Evolutionary conservation across 2,888 invertebrate species (phyloP), one percentile per base, ranked within the genome.

Genomic region (Lissonota sp.): DNA sequence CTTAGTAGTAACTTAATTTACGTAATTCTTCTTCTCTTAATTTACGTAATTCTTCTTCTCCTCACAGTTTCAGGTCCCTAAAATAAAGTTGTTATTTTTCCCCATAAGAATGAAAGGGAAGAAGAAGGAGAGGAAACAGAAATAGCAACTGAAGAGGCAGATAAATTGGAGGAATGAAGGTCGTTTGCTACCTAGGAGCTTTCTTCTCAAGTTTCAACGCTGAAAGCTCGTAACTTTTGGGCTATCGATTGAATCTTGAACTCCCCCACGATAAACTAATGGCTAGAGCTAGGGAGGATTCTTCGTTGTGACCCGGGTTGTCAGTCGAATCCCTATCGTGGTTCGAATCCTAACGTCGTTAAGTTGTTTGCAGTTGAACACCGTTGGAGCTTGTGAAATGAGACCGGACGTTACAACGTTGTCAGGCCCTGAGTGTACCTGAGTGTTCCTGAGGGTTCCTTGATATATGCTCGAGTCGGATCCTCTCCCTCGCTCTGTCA

Each of bases 401-500:
- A 26, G 26, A 26, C n/a, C 49, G 49, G 49, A 49, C 49, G 49
- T 49, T 12, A 12, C 4, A 12, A 10, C 26, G 12, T n/a, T n/a
- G 49, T 49, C n/a, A 10, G 49, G 7, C 5, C 46, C n/a, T n/a
- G n/a, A n/a, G n/a, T 49, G 49, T 6, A 49, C 49, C 49, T 49
- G 49, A 10, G n/a, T 49, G 49, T n/a, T 10, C 46, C 10, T 10
- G 49, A 49, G 64, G 76, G 62, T 76, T 63, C 55, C 53, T 42
- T 49, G n/a, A 49, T 26, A 46, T 66, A 60, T 62, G 60, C 58
- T 63, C 40, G 69, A 44, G 40, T 44, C 10, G n/a, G 12, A 8
- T 8, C 26, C 55, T 57, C 8, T 26, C 67, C 10, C 10, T 63
- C 67, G 49, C n/a, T 63, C 16, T 57, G 14, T n/a, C 40, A 60